A percentile compares a stretch with the other conserved stretches of the same genome.
Conservation (phyloP, 2,888 invertebrate species). For the Drosophila planitibia region DNA sequence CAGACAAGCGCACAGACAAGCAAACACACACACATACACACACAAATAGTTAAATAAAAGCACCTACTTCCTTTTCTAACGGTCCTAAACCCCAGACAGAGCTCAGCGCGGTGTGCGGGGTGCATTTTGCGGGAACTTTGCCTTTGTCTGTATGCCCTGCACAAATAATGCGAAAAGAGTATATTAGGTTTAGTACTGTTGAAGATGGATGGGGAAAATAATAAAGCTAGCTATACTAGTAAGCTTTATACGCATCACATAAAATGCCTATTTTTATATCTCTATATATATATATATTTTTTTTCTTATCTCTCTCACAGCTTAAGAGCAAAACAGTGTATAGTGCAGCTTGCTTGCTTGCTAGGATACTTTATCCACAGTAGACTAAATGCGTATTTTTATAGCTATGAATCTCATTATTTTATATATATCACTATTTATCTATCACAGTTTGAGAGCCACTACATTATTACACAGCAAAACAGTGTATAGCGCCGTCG, state of each 20-base stretch:
- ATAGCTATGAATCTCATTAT: background rate
- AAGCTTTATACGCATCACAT: background rate
- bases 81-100: constrained; percentile 64
- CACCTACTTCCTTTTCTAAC: constrained; percentile 75
- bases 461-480: background rate
- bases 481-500: constrained; percentile 2
- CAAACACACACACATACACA: constrained; percentile 1
- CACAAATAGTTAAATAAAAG: constrained; percentile 20
- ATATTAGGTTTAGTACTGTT: background rate
- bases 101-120: constrained; percentile 37
- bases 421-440: background rate
- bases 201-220: background rate
- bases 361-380: background rate
- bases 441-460: background rate
- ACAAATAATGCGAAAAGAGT: background rate
- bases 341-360: background rate
- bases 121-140: constrained; percentile 30
- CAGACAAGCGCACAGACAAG: constrained; percentile 3
- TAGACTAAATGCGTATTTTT: background rate
- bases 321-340: background rate
- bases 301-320: background rate
- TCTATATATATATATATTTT: background rate
- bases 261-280: background rate
- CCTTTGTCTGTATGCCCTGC: constrained; percentile 17
- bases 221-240: background rate